Base-by-base conservation (phyloP, 2,888 invertebrate species). In the Meliscaeva auricollis region DNA sequence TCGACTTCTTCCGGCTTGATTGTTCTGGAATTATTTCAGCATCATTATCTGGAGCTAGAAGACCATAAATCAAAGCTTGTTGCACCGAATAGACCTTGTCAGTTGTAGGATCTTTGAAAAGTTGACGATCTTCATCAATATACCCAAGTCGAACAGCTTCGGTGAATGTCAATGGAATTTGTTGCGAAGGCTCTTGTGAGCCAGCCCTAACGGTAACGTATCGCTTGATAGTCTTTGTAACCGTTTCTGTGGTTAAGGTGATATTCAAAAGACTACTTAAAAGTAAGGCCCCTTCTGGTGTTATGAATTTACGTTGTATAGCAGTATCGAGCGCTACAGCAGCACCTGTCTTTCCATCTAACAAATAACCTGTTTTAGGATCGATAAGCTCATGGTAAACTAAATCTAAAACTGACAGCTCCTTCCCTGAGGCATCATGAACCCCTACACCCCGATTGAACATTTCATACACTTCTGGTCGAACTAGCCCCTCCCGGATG, bases 391-490 rank as follows among this genome's bases (percentile, higher is more conserved):
- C 96, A 89, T 95, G 95, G 88, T 97, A 95, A 80, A 98, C 98
- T 17, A 98, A 96, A 91, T 98, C 97, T 88, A 98, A 93, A n/a
- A 97, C 96, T 70, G 94, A 95, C 41, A 98, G 92, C 92, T 98
- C 97, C 82, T 93, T 94, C 15, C 95, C 95, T 85, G 95, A 94
- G 44, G 90, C 91, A 90, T 96, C 95, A 88, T 95, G 94, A 75
- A 98, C 95, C 62, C 98, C 98, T 89, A 98, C 95, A 88, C 95
- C 95, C 69, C 96, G 95, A 90, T 94, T 95, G 88, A 98, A 94
- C 95, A 97, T 96, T 93, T 97, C 97, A 92, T 95, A 94, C 17
- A 97, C 96, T 92, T 97, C 96, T n/a, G 96, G 95, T 88, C 97
- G 95, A 62, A 98, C 95, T 87, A 96, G 93, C 79, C 96, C 95